Evolutionary conservation across 2,888 invertebrate species (phyloP).

Genomic region (Sinohyriopsis cumingii): DNA sequence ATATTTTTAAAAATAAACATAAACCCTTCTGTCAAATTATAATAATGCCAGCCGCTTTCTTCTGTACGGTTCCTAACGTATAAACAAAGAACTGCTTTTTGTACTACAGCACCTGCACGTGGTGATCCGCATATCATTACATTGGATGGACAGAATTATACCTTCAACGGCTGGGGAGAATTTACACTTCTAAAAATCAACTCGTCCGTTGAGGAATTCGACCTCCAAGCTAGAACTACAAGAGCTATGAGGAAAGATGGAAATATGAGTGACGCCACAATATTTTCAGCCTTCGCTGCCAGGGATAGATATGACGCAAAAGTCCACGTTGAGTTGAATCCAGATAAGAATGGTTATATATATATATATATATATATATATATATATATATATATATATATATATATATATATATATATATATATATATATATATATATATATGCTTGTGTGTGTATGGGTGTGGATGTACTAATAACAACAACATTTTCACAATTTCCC

Average conservation of each 20-base stretch:
- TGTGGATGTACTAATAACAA: too few relatives aligned
- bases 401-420: too few relatives aligned
- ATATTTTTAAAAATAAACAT: too few relatives aligned
- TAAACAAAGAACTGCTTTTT: too few relatives aligned
- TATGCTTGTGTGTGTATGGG: too few relatives aligned
- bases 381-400: too few relatives aligned
- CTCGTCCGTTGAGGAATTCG: not conserved
- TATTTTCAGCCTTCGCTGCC: constrained; percentile 11
- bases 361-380: too few relatives aligned
- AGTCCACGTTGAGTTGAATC: constrained; percentile 10
- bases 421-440: too few relatives aligned
- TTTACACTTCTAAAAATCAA: not conserved
- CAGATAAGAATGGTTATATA: constrained; percentile 1
- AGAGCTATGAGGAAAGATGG: constrained; percentile 2
- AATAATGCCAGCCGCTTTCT: too few relatives aligned
- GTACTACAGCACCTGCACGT: not conserved
- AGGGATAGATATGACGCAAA: constrained; percentile 3
- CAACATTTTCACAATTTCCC: too few relatives aligned
- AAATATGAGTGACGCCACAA: constrained; percentile 1
- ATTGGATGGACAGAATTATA: not conserved
- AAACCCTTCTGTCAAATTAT: too few relatives aligned
- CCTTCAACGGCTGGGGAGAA: constrained; percentile 4
- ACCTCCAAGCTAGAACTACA: constrained; percentile 9
- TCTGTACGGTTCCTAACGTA: too few relatives aligned
- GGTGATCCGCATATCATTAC: constrained; percentile 6